phyloP scores from a whole-genome alignment of 2,888 invertebrate species.

The Cheilosia soror region DNA sequence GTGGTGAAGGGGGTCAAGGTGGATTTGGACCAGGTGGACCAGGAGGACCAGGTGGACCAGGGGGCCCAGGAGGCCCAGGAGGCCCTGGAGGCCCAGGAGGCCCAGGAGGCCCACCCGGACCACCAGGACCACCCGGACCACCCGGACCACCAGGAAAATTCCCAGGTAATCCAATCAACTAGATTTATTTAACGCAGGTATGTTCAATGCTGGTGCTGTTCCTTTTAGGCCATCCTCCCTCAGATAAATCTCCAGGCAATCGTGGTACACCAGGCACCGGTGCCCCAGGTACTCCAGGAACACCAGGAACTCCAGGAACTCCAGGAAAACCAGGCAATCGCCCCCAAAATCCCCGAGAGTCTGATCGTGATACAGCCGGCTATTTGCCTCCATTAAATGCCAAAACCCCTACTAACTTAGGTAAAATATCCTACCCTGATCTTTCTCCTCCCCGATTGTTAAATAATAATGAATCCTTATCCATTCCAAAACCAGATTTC shows the following conservation, averaged over 20 bases:
- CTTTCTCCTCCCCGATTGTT: slow-evolving; percentile 77
- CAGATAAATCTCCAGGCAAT: slow-evolving; percentile 77
- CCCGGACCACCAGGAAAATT: slow-evolving; percentile 79
- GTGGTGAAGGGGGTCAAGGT: slow-evolving; percentile 79
- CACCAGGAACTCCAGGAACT: slow-evolving; percentile 80
- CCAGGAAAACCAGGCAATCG: slow-evolving; percentile 77
- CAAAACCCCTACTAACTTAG: slow-evolving; percentile 61
- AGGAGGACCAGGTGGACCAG: slow-evolving; percentile 80
- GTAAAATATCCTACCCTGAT: slow-evolving; percentile 74
- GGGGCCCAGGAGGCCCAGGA: slow-evolving; percentile 79
- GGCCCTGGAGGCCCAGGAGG: slow-evolving; percentile 80
- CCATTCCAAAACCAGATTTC: slow-evolving; percentile 77
- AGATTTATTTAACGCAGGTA: background rate
- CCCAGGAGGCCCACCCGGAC: slow-evolving; percentile 78
- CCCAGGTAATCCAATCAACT: slow-evolving; percentile 55
- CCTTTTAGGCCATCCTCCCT: slow-evolving; percentile 83
- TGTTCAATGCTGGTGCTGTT: background rate
- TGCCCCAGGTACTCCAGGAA: slow-evolving; percentile 79
- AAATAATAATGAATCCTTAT: slow-evolving; percentile 76
- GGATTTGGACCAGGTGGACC: slow-evolving; percentile 82
- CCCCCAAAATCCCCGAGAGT: slow-evolving; percentile 79
- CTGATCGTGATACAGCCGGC: slow-evolving; percentile 80
- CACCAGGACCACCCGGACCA: slow-evolving; percentile 80
- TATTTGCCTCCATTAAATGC: slow-evolving; percentile 80
- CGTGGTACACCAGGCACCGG: slow-evolving; percentile 79